These are phyloP conservation scores for Trinorchestia longiramus DNA, from an alignment of 1,140 invertebrate genomes.

Conservation along the genomic window DNA sequence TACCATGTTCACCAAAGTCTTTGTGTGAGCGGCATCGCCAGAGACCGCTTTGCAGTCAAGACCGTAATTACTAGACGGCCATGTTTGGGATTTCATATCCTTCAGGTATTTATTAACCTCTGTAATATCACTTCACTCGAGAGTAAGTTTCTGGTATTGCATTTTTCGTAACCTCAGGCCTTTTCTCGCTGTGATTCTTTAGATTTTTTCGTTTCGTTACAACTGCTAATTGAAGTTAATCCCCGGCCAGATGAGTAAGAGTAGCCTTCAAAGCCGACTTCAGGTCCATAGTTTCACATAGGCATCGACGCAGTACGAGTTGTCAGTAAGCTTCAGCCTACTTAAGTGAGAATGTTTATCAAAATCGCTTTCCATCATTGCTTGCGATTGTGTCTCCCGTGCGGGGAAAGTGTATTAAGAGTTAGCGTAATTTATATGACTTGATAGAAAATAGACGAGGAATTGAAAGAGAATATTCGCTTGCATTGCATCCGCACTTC, in stretches of 20 bases:
- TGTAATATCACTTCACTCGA: not conserved
- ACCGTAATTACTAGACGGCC: not conserved
- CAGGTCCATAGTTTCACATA: not conserved
- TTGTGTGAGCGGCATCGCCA: not conserved
- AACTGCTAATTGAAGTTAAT: not conserved
- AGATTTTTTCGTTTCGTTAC: conserved; percentile 13
- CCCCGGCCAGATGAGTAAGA: not conserved
- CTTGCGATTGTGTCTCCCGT: not conserved
- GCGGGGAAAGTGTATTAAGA: not conserved
- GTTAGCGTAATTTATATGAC: not conserved
- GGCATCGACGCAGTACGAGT: not conserved
- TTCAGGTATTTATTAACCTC: not conserved
- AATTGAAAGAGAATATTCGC: not conserved
- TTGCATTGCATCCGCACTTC: not conserved
- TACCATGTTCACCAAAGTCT: not conserved
- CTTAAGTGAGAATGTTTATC: not conserved
- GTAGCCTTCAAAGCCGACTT: not conserved
- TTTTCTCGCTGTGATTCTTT: conserved; percentile 32
- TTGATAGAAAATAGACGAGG: not conserved
- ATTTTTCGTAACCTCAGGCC: conserved; percentile 41
- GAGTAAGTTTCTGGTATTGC: not conserved
- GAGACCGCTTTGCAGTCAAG: not conserved
- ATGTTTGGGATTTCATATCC: not conserved
- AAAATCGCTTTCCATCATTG: not conserved
- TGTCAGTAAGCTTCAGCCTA: not conserved